These are phyloP conservation scores for Ceratoteleas bidentatus DNA, from an alignment of 1,140 invertebrate genomes.

Conservation along the genomic window DNA sequence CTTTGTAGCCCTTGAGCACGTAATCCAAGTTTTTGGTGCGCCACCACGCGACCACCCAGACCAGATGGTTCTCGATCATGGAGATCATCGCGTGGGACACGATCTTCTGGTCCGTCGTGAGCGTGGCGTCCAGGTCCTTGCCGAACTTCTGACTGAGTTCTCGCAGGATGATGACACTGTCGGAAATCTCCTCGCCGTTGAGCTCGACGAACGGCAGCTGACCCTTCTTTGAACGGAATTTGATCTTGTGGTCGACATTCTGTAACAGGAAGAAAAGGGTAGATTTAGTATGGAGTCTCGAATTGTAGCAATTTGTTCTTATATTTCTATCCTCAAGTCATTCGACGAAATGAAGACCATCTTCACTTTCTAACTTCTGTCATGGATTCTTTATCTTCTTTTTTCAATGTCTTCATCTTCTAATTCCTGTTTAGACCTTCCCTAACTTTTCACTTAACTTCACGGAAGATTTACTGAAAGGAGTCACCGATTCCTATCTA, in stretches of 20 bases:
- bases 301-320: background rate
- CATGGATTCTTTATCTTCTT: no score
- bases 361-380: no score
- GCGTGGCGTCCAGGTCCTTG: conserved; percentile 89
- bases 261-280: conserved; percentile 79
- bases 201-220: conserved; percentile 95
- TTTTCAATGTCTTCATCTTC: no score
- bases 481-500: no score
- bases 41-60: conserved; percentile 94
- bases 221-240: conserved; percentile 95
- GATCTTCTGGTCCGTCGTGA: conserved; percentile 92
- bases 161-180: conserved; percentile 93
- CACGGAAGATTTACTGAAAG: no score
- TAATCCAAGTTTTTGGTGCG: conserved; percentile 92
- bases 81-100: conserved; percentile 95
- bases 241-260: conserved; percentile 97
- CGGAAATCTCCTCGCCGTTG: conserved; percentile 95
- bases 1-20: conserved; percentile 93
- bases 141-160: conserved; percentile 91
- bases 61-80: conserved; percentile 96
- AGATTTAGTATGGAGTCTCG: background rate
- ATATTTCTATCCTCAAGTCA: background rate
- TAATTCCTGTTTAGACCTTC: no score
- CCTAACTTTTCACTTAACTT: no score
- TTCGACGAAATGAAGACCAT: no score